Evolutionary conservation across 2,113 vertebrate genomes (phyloP).

Genomic region (Oceanites oceanicus): DNA sequence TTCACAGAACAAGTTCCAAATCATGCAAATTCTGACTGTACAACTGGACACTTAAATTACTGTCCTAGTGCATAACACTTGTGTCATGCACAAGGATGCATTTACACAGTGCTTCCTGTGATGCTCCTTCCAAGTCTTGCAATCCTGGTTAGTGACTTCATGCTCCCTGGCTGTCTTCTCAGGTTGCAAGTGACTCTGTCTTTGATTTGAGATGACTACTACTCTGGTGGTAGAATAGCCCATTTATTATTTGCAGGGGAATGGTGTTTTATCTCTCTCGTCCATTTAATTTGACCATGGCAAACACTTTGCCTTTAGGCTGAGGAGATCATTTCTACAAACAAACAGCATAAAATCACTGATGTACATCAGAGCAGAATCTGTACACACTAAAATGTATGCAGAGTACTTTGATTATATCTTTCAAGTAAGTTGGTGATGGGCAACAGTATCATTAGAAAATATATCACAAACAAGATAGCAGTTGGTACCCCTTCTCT

Average conservation of each 20-base stretch:
- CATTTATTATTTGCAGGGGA: neutral
- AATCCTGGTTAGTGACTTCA: neutral
- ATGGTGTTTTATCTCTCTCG: neutral
- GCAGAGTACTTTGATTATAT: neutral
- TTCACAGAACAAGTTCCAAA: neutral
- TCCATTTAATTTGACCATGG: neutral
- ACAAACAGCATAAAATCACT: neutral
- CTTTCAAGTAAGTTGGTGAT: neutral
- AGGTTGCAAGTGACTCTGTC: neutral
- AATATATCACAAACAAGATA: neutral
- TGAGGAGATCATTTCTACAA: neutral
- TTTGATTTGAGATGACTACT: neutral
- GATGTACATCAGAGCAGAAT: neutral
- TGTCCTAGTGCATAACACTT: neutral
- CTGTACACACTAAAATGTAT: neutral
- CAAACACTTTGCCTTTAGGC: neutral
- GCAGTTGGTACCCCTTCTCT: neutral
- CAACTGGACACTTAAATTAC: neutral
- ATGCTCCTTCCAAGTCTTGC: neutral
- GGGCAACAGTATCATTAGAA: neutral
- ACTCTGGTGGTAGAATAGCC: neutral
- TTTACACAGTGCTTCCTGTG: neutral
- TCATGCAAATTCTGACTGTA: neutral
- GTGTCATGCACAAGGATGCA: neutral
- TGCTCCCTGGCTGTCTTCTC: neutral